Evolutionary conservation across 2,888 invertebrate species (phyloP), one percentile per base, ranked within the genome.

Genomic region (Stramonita haemastoma): DNA sequence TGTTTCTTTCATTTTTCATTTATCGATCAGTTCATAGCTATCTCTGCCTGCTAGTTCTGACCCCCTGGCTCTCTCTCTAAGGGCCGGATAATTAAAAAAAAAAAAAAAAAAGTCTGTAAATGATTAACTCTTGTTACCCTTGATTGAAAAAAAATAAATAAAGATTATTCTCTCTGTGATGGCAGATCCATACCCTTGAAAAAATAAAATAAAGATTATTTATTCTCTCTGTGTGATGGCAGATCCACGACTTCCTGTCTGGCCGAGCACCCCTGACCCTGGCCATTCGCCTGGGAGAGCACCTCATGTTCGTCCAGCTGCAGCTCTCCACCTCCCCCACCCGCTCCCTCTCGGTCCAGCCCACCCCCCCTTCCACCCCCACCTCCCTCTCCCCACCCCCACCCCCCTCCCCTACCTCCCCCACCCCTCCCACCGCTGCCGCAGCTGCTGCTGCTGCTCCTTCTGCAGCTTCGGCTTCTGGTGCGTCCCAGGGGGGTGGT

Each of bases 221-320:
- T n/a, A 8, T 46, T 46, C 46, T 46, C 17, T 84, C 88, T 85
- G 86, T 87, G 88, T 88, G 87, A 86, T 94, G 95, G 5, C 96
- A 97, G 97, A 98, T 99, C 92, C 98, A 98, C 96, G 98, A 99
- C 96, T 99, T 99, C 96, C 97, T 99, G 81, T 98, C 98, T 95
- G 99, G 99, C 91, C 98, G 98, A 96, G 98, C 98, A 87, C 99
- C 99, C 46, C 96, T 99, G 91, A 98, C 99, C 96, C 97, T 99
- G 92, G 99, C 98, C 92, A 98, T 99, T 98, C 97, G 98, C 93
- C 97, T 99, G 91, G 99, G 99, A 90, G 99, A 99, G 96, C 98
- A 99, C 96, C 98, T 99, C 98, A 99, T 99, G 98, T 97, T 99
- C 93, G 98, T 99, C 91, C 99, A 99, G 96, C 96, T 99, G 90